phyloP scores from a whole-genome alignment of 2,113 vertebrate species.

The Motacilla alba region DNA sequence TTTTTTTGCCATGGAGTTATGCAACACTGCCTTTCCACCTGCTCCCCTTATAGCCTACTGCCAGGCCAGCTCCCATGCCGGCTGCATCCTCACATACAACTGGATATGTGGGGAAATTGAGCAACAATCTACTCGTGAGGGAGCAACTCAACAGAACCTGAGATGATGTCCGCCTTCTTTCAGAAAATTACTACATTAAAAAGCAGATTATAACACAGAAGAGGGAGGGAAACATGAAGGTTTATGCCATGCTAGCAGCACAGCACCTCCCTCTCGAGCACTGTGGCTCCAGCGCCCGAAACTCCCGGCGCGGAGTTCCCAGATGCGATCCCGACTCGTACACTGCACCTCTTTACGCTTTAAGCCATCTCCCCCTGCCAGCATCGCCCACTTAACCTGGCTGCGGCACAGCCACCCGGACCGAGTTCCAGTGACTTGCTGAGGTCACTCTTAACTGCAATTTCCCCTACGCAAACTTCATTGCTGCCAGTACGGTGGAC shows the following conservation, averaged over 20 bases:
- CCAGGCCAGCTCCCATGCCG: accelerated
- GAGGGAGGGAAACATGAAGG: not conserved
- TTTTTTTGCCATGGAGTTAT: not conserved
- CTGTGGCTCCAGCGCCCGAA: not conserved
- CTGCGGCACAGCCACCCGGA: not conserved
- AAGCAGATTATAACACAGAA: not conserved
- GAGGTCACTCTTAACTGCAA: accelerated
- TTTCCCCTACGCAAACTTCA: not conserved
- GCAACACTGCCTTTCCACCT: not conserved
- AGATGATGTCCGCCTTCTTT: accelerated
- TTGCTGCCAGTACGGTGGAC: accelerated
- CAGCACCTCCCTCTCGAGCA: not conserved
- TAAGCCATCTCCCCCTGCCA: not conserved
- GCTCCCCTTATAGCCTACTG: not conserved
- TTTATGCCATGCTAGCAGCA: accelerated
- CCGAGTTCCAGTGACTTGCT: not conserved
- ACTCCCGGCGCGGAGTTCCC: not conserved
- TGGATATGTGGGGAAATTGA: not conserved
- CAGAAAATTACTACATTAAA: not conserved
- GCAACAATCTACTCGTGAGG: not conserved
- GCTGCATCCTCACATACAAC: not conserved
- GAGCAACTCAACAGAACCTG: not conserved
- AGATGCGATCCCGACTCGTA: too few species aligned
- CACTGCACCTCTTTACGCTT: accelerated
- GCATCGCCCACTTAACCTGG: not conserved